Percentiles rank a stretch among this genome's conserved stretches.
phyloP scores from a whole-genome alignment of 2,888 invertebrate species.

The Eristalis pertinax region DNA sequence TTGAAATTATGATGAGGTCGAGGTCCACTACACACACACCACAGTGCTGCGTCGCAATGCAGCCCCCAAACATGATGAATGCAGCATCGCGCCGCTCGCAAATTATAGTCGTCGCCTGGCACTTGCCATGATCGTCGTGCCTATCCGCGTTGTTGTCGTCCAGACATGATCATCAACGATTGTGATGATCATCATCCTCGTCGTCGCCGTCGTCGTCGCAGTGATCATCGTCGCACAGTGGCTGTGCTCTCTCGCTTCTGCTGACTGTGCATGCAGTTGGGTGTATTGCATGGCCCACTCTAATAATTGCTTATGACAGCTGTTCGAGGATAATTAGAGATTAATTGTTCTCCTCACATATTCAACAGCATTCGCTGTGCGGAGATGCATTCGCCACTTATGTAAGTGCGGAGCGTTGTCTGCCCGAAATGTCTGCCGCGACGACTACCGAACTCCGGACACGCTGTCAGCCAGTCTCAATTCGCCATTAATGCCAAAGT shows the following conservation, averaged over 20 bases:
- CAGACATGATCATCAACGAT: slow-evolving; percentile 62
- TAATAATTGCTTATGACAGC: slow-evolving; percentile 78
- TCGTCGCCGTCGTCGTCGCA: neutral
- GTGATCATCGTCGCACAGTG: slow-evolving; percentile 40
- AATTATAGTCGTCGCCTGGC: slow-evolving; percentile 58
- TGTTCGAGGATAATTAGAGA: slow-evolving; percentile 80
- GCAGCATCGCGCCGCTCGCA: slow-evolving; percentile 32
- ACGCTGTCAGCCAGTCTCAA: slow-evolving; percentile 27
- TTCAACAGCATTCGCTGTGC: slow-evolving; percentile 56
- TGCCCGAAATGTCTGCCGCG: slow-evolving; percentile 26
- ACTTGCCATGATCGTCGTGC: slow-evolving; percentile 52
- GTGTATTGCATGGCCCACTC: slow-evolving; percentile 72
- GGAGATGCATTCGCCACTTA: slow-evolving; percentile 61
- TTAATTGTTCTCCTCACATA: slow-evolving; percentile 80
- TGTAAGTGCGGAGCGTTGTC: slow-evolving; percentile 38
- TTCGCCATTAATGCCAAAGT: slow-evolving; percentile 57
- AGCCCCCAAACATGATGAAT: slow-evolving; percentile 45
- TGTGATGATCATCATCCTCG: slow-evolving; percentile 13
- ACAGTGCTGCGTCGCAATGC: slow-evolving; percentile 29
- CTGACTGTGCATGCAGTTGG: too few species aligned
- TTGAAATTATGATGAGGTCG: slow-evolving; percentile 70
- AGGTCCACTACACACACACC: slow-evolving; percentile 44
- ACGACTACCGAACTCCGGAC: neutral
- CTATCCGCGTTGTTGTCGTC: slow-evolving; percentile 53
- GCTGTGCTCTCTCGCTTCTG: slow-evolving; percentile 34